Base-by-base conservation (phyloP, 1,140 invertebrate species). In the Dreissena polymorpha region DNA sequence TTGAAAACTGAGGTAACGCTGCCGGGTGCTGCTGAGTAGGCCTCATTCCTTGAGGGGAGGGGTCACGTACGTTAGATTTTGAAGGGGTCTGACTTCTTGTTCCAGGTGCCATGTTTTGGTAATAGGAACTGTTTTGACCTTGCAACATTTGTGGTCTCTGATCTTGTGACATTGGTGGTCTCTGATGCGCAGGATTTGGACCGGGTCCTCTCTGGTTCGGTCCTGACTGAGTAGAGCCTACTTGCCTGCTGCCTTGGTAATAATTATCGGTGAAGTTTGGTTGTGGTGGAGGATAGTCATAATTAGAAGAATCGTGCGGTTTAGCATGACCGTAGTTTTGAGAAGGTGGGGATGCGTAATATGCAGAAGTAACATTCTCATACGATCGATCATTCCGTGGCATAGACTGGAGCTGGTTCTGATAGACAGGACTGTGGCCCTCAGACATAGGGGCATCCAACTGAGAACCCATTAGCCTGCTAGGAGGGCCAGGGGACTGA, bases 371-470 rank as follows among this genome's bases (percentile, higher is more conserved):
- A 2, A 72, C 49, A 74, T 74, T 74, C 50, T 82, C 70, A 68
- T 82, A 82, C 7, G 79, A 82, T 23, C 74, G 64, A 25, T 82
- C 70, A 29, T 29, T 63, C 49, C 49, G 73, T 29, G n/a, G 39
- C n/a, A 53, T 69, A 21, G 68, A 64, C 10, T 18, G 21, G 16
- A 57, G 71, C 29, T 73, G 70, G 74, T 82, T 71, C 14, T 82
- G 63, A 63, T 82, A 72, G 5, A 57, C 29, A n/a, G 39, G 63
- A 5, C 63, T 68, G 14, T 60, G 49, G 27, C 65, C 70, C 39
- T 60, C 23, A 29, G 68, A 49, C 67, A 67, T 27, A 23, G 57
- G 69, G 25, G 55, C 49, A 23, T 82, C 53, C 53, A 53, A 68
- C 27, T 63, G 63, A 67, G 71, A 23, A 55, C 74, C 63, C 65